Evolutionary conservation across 2,113 vertebrate species (phyloP), one percentile per base, ranked within the genome.

Genomic region (Numida meleagris): DNA sequence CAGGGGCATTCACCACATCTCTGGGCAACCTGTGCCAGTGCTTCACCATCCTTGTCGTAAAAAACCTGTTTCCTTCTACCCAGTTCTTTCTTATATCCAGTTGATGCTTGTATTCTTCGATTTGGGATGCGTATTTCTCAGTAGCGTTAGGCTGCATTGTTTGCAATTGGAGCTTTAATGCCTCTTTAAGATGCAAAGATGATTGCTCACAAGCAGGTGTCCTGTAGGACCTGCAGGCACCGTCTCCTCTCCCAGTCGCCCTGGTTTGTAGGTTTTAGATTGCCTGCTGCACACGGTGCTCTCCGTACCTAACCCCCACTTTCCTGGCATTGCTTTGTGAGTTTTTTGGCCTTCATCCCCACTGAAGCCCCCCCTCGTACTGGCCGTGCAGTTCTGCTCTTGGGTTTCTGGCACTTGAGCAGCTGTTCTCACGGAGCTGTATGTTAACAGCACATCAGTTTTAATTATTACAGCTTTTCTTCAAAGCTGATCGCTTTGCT

Each of bases 291-390:
- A 51, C 43, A 7, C 9, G 5, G 59, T 7, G 40, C 17, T 5
- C 21, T 70, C 21, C 0, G 0, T 51, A 78, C 42, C 21, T 5
- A 5, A 12, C 43, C 72, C 3, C 1, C 2, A 1, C 7, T 24
- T 71, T 61, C 77, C 31, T 8, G 57, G 71, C 18, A 18, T 91
- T 79, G 72, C 36, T 81, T 63, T 40, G 33, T 5, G 33, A 10
- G 36, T 86, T 92, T 74, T 77, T 12, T 24, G 9, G 40, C 46
- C 45, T 92, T 36, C 73, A 75, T 74, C 31, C 57, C 59, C 67
- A 4, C 2, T 63, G 42, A 67, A 20, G 31, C 40, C 4, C 34
- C 34, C 45, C 57, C 57, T 61, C 1, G 1, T 58, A 14, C 62
- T 21, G 66, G n/a, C 38, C 53, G 34, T 46, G 7, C 0, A 14